Conservation (phyloP, 2,113 vertebrate genomes). For the Planiliza haematocheilus region DNA sequence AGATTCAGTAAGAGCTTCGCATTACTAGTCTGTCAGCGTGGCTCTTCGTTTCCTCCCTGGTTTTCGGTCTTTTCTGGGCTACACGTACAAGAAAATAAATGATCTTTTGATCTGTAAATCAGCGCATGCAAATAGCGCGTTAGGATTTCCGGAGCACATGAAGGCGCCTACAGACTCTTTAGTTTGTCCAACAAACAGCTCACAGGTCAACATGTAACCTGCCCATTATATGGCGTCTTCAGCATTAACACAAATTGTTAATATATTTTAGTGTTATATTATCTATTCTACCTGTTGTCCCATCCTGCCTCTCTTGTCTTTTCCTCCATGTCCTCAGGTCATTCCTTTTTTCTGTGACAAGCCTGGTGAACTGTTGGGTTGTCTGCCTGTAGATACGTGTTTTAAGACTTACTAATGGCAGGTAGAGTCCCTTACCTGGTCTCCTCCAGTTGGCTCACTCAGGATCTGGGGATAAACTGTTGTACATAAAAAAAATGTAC, state of each 20-base stretch:
- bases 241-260: too few relatives aligned
- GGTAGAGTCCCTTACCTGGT: not conserved
- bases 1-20: not conserved
- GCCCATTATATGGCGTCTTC: too few relatives aligned
- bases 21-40: not conserved
- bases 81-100: too few relatives aligned
- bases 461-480: constrained; percentile 4
- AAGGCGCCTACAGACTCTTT: not conserved
- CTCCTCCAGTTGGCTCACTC: constrained; percentile 17
- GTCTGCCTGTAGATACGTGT: constrained; percentile 21
- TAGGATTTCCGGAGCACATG: too few relatives aligned
- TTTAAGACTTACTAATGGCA: constrained; percentile 29
- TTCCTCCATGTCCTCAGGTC: constrained; percentile 4
- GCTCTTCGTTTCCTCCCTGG: not conserved
- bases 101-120: too few relatives aligned
- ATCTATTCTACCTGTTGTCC: too few relatives aligned
- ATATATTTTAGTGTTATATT: too few relatives aligned
- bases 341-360: constrained; percentile 24
- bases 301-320: not conserved
- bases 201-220: not conserved
- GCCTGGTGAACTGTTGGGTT: constrained; percentile 12
- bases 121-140: too few relatives aligned
- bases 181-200: not conserved
- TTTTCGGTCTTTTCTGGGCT: not conserved
- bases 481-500: not conserved